A percentile compares a stretch with the other conserved stretches of the same genome.
Evolutionary conservation across 2,888 invertebrate genomes (phyloP).

Genomic region (Cryptocephalus moraei): DNA sequence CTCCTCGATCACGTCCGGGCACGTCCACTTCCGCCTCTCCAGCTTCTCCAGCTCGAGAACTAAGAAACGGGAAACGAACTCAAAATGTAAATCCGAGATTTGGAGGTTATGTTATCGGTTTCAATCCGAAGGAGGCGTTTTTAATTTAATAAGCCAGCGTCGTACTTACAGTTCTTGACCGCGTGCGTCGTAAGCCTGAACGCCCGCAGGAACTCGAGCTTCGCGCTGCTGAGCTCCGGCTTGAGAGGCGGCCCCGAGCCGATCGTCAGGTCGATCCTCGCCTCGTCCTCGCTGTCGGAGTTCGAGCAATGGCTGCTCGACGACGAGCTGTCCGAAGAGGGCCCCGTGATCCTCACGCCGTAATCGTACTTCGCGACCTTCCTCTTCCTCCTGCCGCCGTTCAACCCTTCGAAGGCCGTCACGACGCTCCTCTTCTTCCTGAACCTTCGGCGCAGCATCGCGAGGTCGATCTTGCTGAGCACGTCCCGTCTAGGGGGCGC

Average conservation of each 20-base stretch:
- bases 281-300: slow-evolving; percentile 33
- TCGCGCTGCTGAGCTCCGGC: slow-evolving; percentile 40
- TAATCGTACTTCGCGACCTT: slow-evolving; percentile 21
- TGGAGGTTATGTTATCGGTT: too few species aligned
- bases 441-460: slow-evolving; percentile 28
- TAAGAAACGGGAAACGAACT: slow-evolving; percentile 22
- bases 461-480: slow-evolving; percentile 37
- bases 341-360: slow-evolving; percentile 30
- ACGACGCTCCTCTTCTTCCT: slow-evolving; percentile 1
- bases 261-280: slow-evolving; percentile 37
- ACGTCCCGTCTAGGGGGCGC: slow-evolving; percentile 25
- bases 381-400: slow-evolving; percentile 1
- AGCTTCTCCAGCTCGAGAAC: slow-evolving; percentile 50
- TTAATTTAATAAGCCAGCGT: too few species aligned
- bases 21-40: slow-evolving; percentile 43
- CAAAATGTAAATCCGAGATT: neutral
- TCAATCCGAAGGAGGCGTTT: too few species aligned
- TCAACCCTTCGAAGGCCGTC: neutral
- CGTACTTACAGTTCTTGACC: slow-evolving; percentile 48
- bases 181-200: slow-evolving; percentile 53
- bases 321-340: slow-evolving; percentile 34
- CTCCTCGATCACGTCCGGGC: slow-evolving; percentile 29
- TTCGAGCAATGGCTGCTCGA: slow-evolving; percentile 11
- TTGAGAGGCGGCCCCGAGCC: slow-evolving; percentile 46
- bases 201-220: slow-evolving; percentile 51